phyloP scores from a whole-genome alignment of 2,888 invertebrate genomes.

The Tipula unca region DNA sequence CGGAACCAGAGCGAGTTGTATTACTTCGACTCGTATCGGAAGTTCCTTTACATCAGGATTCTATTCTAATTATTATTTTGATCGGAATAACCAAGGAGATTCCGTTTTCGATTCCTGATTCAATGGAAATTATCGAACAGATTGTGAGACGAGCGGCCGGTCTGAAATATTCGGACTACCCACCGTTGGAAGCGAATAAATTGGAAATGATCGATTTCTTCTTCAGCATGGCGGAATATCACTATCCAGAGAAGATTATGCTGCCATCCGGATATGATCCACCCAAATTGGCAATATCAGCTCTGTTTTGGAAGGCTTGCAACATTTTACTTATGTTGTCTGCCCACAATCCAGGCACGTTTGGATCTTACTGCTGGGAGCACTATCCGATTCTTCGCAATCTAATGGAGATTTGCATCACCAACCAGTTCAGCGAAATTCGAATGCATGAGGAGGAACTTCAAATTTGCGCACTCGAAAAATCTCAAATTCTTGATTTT shows the following conservation, averaged over 20 bases:
- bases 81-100: constrained; percentile 70
- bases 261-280: constrained; percentile 74
- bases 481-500: constrained; percentile 74
- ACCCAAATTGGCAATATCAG: constrained; percentile 83
- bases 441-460: constrained; percentile 56
- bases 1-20: constrained; percentile 75
- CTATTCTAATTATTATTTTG: constrained; percentile 69
- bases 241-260: constrained; percentile 85
- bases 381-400: constrained; percentile 84
- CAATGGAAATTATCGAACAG: constrained; percentile 78
- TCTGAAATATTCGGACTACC: constrained; percentile 61
- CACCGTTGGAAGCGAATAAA: constrained; percentile 67
- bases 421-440: constrained; percentile 55
- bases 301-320: constrained; percentile 94
- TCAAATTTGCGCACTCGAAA: constrained; percentile 61
- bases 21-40: constrained; percentile 77
- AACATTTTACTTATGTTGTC: constrained; percentile 75
- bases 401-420: constrained; percentile 95
- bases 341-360: constrained; percentile 83
- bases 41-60: constrained; percentile 79
- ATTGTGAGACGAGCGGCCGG: constrained; percentile 76
- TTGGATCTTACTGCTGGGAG: constrained; percentile 81
- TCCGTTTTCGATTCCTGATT: constrained; percentile 71
- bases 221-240: constrained; percentile 84
- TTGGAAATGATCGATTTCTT: constrained; percentile 80